These are phyloP conservation scores for Apis laboriosa DNA, from an alignment of 1,140 invertebrate species.

Conservation along the genomic window DNA sequence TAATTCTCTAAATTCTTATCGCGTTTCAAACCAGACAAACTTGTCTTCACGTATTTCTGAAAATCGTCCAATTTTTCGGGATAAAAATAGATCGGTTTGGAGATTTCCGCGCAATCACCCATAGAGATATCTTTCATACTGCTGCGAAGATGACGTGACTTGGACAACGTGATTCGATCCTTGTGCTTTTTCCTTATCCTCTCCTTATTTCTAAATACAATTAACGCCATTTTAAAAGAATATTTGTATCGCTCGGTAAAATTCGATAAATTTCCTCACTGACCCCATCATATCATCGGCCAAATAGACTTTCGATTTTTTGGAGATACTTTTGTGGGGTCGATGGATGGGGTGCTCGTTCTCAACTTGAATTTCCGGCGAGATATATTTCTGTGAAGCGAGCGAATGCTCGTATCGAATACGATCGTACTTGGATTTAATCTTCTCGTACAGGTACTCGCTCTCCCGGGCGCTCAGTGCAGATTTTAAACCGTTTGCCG, in stretches of 20 bases:
- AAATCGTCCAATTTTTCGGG: constrained; percentile 20
- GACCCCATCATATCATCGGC: constrained; percentile 11
- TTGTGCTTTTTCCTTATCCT: constrained; percentile 14
- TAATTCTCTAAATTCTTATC: constrained; percentile 3
- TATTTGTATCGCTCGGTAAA: no score
- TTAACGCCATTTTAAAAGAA: neutral
- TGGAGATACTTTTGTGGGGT: neutral
- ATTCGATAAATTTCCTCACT: neutral
- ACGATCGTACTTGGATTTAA: constrained; percentile 22
- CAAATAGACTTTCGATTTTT: neutral
- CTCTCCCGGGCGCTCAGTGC: constrained; percentile 44
- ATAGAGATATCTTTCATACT: constrained; percentile 1
- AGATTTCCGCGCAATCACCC: neutral
- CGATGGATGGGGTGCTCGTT: neutral
- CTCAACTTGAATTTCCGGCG: neutral
- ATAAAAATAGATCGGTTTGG: neutral
- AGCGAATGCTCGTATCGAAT: neutral
- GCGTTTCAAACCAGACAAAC: neutral
- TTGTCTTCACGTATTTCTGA: neutral
- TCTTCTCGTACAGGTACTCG: constrained; percentile 33
- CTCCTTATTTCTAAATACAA: neutral
- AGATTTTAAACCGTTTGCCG: constrained; percentile 66
- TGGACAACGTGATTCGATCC: neutral
- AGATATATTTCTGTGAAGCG: neutral
- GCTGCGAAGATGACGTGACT: constrained; percentile 9